Evolutionary conservation across 2,888 invertebrate species (phyloP).

Genomic region (Bugulina stolonifera): DNA sequence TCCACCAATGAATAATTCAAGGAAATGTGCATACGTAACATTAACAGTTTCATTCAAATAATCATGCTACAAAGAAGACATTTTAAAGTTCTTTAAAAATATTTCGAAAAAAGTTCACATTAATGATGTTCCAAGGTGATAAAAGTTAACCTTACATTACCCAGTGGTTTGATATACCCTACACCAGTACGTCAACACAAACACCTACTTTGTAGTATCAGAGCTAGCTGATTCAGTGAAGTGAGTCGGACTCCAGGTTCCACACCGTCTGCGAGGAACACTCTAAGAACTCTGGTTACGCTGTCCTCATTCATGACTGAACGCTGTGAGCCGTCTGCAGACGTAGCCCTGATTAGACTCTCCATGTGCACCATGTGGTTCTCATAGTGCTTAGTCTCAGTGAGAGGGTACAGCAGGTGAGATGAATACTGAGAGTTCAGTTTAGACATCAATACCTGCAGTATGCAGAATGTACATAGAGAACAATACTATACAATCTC

Average conservation of each 20-base stretch:
- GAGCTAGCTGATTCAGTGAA: conserved; percentile 46
- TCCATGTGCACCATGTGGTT: conserved; percentile 8
- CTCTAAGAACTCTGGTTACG: conserved; percentile 45
- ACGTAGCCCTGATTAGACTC: background rate
- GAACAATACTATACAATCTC: too few species aligned
- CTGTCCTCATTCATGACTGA: conserved; percentile 33
- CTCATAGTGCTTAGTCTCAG: background rate
- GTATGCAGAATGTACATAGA: too few species aligned
- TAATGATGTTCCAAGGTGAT: too few species aligned
- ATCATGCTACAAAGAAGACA: too few species aligned
- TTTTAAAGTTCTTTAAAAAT: too few species aligned
- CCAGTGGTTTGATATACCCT: too few species aligned
- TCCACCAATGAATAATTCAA: too few species aligned
- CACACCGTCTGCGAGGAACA: conserved; percentile 42
- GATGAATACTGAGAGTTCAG: background rate
- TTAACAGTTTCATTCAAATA: too few species aligned
- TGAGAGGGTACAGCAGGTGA: background rate
- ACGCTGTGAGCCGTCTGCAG: background rate
- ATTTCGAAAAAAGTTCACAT: too few species aligned
- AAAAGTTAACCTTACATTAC: too few species aligned
- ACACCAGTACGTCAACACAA: too few species aligned
- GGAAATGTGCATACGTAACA: too few species aligned
- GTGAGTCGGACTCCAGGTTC: conserved; percentile 47
- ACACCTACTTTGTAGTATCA: conserved; percentile 45
- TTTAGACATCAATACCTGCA: conserved; percentile 6